Evolutionary conservation across 1,140 invertebrate species (phyloP), one percentile per base, ranked within the genome.

Genomic region (Melitaea cinxia): DNA sequence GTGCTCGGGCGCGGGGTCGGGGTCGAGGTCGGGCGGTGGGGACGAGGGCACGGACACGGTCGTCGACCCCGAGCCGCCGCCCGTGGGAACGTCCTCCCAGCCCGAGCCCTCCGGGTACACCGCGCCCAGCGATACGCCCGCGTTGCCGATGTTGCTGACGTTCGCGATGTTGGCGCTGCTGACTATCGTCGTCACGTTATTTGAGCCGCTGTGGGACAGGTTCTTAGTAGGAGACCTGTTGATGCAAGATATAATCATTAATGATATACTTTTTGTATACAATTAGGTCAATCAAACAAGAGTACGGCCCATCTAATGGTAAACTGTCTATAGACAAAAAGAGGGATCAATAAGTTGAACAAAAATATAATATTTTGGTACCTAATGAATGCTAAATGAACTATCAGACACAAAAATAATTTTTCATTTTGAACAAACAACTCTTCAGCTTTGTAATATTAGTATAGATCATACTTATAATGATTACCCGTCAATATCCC

Each of bases 1-100:
- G 6, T 59, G 57, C 1, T 73, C 70, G 1, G 64, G 68, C 14
- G 63, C 50, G 5, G 75, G 91, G n/a, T 94, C 94, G n/a, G 94
- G 21, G 92, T 95, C 19, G 92, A 94, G 61, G 42, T 85, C 83
- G n/a, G 70, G 79, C 45, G 70, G 64, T 0, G 79, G 79, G 1
- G 79, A 83, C 0, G 80, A 82, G 12, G 82, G 74, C 2, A 82
- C 82, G 1, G 82, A 84, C n/a, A 84, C 78, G 5, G 82, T 88
- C 30, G 85, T 88, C 30, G 85, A 85, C 1, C 82, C 78, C 0
- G 77, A 80, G 6, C 75, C 78, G 1, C 70, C 55, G 65, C 71
- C 30, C 67, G 65, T 4, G 0, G 76, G 73, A 54, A 86, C 80
- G 63, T 83, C 80, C 65, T 86, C 83, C 83, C 83, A 86, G 0